Conservation (phyloP, 2,888 invertebrate species). For the Blastobasis lacticolella region DNA sequence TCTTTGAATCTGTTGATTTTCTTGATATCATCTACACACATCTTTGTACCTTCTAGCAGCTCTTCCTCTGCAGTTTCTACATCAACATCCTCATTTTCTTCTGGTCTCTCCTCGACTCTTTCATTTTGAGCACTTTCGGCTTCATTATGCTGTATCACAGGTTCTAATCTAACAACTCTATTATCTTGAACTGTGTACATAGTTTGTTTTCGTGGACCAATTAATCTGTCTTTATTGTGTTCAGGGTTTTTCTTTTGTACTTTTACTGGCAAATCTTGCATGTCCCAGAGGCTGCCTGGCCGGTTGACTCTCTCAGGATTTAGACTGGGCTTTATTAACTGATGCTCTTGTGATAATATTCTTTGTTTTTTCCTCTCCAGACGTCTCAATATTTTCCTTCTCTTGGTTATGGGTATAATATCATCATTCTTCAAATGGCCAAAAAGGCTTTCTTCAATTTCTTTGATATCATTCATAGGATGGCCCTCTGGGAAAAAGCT, state of each 20-base stretch:
- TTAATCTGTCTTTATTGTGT: constrained; percentile 3
- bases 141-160: constrained; percentile 15
- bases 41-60: constrained; percentile 59
- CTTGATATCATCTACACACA: constrained; percentile 68
- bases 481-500: constrained; percentile 55
- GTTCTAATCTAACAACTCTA: constrained; percentile 61
- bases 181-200: constrained; percentile 69
- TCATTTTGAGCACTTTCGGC: constrained; percentile 7
- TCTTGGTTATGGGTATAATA: constrained; percentile 51
- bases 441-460: constrained; percentile 64
- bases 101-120: constrained; percentile 8
- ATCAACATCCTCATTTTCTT: constrained; percentile 45
- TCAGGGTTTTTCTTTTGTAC: not conserved
- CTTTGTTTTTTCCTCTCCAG: constrained; percentile 58
- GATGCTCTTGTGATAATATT: constrained; percentile 32
- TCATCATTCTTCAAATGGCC: constrained; percentile 48
- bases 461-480: constrained; percentile 69
- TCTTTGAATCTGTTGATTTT: constrained; percentile 68
- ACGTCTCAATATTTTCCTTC: constrained; percentile 60
- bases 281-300: constrained; percentile 60
- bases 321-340: constrained; percentile 22
- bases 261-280: constrained; percentile 34
- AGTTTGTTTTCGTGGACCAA: constrained; percentile 48
- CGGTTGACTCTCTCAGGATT: constrained; percentile 21
- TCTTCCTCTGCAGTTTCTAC: constrained; percentile 48